phyloP scores from a whole-genome alignment of 2,113 vertebrate species.

The Ptyas mucosa region DNA sequence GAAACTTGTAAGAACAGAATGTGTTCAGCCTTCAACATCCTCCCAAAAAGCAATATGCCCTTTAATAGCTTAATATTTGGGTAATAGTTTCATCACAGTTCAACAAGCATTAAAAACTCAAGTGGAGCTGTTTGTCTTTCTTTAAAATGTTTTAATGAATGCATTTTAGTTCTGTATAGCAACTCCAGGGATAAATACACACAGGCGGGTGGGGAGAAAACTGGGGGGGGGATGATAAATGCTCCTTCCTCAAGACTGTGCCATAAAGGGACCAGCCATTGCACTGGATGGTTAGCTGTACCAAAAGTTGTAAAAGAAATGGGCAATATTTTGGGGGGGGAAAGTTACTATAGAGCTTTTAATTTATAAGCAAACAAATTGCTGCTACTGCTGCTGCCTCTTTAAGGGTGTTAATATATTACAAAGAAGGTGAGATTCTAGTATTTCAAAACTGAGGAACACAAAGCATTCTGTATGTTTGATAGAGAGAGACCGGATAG shows the following conservation, averaged over 20 bases:
- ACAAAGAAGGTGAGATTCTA: neutral
- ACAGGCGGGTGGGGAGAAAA: too few relatives aligned
- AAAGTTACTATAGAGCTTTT: neutral
- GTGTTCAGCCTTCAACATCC: neutral
- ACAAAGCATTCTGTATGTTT: neutral
- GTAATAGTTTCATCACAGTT: neutral
- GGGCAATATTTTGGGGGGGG: neutral
- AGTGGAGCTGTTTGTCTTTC: neutral
- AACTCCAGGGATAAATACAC: neutral
- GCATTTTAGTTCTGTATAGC: neutral
- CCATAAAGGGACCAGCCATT: neutral
- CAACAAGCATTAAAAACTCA: neutral
- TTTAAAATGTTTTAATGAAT: neutral
- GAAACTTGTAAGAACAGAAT: neutral
- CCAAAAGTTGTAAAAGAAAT: neutral
- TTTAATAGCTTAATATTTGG: neutral
- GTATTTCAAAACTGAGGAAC: neutral
- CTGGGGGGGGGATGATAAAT: neutral
- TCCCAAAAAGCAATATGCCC: neutral
- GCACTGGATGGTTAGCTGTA: neutral
- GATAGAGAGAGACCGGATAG: neutral
- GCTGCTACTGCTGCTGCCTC: neutral
- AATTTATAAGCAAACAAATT: neutral
- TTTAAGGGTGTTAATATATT: neutral
- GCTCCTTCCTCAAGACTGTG: neutral